Evolutionary conservation across 2,113 vertebrate genomes (phyloP), one percentile per base, ranked within the genome.

Genomic region (Anser cygnoides): DNA sequence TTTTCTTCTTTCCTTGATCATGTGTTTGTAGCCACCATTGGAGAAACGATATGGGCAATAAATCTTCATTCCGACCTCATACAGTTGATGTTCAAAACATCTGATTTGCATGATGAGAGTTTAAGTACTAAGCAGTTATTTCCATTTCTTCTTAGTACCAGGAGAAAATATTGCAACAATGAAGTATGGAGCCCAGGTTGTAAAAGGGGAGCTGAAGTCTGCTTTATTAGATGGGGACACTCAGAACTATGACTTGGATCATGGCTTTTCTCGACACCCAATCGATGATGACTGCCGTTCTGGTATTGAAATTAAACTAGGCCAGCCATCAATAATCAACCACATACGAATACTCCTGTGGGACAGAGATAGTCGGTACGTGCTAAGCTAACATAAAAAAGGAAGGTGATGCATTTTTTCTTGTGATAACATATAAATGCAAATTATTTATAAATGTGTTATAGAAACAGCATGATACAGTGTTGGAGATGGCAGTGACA

Each of bases 151-250:
- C 62, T 13, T 89, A 99, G 99, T 99, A 95, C 99, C 99, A 4
- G 99, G 99, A 95, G 99, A 99, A 97, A 99, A 99, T 96, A 99
- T 99, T 62, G 99, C 99, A 85, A 99, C 99, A 25, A 99, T 99
- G 99, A 99, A 99, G 95, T 98, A 99, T 28, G 99, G 99, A 20
- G 99, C 99, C 8, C 99, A 99, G 96, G 99, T 99, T 89, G 98
- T 99, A 28, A 99, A 99, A 95, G 99, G 99, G 4, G 99, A 99
- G 96, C 97, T 99, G 93, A 99, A 99, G 96, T 99, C 99, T 5
- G 99, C 99, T 18, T 98, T 99, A 35, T 95, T 99, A 92, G 99
- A 99, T 72, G 99, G 99, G 26, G 99, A 99, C 97, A 99, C 99
- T 22, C 99, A 99, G 97, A 99, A 99, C 97, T 99, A 99, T 10